These are phyloP conservation scores for Collichthys lucidus DNA, from an alignment of 2,113 vertebrate species.

Conservation along the genomic window DNA sequence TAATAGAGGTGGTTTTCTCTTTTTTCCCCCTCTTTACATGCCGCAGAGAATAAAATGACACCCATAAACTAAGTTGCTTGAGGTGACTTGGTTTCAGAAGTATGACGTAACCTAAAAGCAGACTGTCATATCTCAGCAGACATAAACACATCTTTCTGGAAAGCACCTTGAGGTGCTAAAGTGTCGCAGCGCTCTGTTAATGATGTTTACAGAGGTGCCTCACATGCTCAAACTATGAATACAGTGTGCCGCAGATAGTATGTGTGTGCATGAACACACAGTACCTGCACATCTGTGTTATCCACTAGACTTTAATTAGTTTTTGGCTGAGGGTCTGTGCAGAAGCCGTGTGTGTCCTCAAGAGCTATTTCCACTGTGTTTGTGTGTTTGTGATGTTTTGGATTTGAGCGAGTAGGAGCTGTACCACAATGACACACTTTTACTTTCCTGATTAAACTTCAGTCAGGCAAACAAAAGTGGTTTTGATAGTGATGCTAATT, in stretches of 20 bases:
- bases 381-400: neutral
- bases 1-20: neutral
- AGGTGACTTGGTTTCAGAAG: constrained; percentile 35
- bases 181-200: constrained; percentile 27
- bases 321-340: neutral
- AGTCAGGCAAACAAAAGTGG: neutral
- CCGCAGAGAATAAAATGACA: constrained; percentile 31
- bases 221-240: neutral
- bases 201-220: constrained; percentile 27
- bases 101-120: neutral
- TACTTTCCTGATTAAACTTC: constrained; percentile 3
- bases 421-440: constrained; percentile 13
- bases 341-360: neutral
- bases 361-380: neutral
- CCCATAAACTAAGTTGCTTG: constrained; percentile 39
- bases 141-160: neutral
- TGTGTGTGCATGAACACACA: neutral
- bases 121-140: constrained; percentile 25
- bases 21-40: neutral
- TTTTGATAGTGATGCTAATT: neutral
- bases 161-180: constrained; percentile 21
- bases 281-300: neutral
- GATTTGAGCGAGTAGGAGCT: neutral
- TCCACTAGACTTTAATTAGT: neutral
- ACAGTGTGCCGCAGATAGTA: neutral